A percentile compares a stretch with the other conserved stretches of the same genome.
phyloP scores from a whole-genome alignment of 2,113 vertebrate genomes.

The Sylvilagus bachmani region DNA sequence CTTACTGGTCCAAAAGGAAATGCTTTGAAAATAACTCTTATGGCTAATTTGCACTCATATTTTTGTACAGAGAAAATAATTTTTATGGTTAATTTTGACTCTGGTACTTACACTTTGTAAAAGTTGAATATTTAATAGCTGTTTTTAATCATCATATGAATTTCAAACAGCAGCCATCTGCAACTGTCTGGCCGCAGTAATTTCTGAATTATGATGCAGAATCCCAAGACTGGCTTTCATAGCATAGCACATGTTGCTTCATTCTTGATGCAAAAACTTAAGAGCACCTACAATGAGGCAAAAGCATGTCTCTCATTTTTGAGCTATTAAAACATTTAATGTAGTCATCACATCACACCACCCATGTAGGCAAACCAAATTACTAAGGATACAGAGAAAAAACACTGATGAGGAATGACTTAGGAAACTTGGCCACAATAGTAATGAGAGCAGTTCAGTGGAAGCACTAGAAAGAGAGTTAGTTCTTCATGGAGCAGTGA shows the following conservation, averaged over 20 bases:
- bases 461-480: not conserved
- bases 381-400: not conserved
- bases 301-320: not conserved
- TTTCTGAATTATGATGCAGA: not conserved
- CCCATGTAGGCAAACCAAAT: not conserved
- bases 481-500: not conserved
- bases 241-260: not conserved
- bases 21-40: constrained; percentile 85
- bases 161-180: constrained; percentile 62
- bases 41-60: constrained; percentile 82
- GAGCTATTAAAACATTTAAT: not conserved
- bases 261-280: not conserved
- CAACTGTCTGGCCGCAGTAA: not conserved
- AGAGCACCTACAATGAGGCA: not conserved
- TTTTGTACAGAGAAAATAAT: constrained; percentile 77
- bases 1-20: constrained; percentile 85
- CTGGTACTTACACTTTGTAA: constrained; percentile 69
- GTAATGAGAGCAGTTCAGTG: not conserved
- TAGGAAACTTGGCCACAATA: no score
- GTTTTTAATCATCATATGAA: constrained; percentile 76
- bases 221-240: not conserved
- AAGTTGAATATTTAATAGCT: constrained; percentile 73
- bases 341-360: not conserved
- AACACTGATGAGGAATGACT: not conserved
- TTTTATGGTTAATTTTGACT: constrained; percentile 79